Evolutionary conservation across 2,888 invertebrate genomes (phyloP), one percentile per base, ranked within the genome.

Genomic region (Meghimatium bilineatum): DNA sequence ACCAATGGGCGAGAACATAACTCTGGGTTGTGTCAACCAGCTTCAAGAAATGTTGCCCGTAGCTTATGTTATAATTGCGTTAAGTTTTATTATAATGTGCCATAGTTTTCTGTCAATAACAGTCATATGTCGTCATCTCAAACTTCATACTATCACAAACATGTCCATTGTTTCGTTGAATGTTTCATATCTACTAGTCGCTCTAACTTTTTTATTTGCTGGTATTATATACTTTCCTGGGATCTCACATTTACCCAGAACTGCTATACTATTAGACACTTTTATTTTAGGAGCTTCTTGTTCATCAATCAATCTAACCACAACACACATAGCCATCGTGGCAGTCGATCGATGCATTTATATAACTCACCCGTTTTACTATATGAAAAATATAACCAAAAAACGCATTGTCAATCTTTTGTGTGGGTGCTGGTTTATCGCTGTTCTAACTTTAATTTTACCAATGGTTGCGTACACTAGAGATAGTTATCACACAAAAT

Each of bases 281-380:
- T 72, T 72, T 34, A 8, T 38, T 8, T 29, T 60, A 0, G 78
- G 63, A n/a, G 5, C 3, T 1, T 20, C 23, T 14, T 78, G 23
- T n/a, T 56, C 32, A 23, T 29, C 60, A 60, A 23, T 36, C 5
- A 44, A 8, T 34, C 36, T 78, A 12, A 63, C 63, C 17, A 23
- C 8, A 1, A 12, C 29, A 0, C 63, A 78, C n/a, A 32, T 63
- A 29, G 44, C 20, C 23, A 23, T 78, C 36, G 34, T 63, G 5
- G 63, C 78, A 36, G 34, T 60, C 1, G 67, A 67, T 38, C 78
- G 78, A 1, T 66, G 38, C 38, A 38, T 78, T 63, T 78, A 78
- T 38, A 78, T 78, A 3, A 26, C 1, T 5, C 38, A 38, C 3
- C 78, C 78, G 29, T 78, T 56, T 26, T 12, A 34, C 23, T 78